Evolutionary conservation across 2,113 vertebrate species (phyloP).

Genomic region (Megaleporinus macrocephalus): DNA sequence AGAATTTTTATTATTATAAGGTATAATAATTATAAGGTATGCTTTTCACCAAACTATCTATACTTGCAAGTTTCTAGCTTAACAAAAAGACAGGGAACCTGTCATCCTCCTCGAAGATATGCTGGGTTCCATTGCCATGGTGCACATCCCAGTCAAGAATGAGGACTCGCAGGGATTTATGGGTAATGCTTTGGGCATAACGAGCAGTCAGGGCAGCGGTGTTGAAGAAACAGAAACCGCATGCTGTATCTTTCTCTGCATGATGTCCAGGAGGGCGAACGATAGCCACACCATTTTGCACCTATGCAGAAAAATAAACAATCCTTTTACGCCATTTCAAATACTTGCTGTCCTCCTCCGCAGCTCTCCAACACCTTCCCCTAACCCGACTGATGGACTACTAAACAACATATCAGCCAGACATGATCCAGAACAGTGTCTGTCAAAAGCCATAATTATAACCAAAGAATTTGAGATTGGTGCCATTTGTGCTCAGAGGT

Average conservation of each 20-base stretch:
- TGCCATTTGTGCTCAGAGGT: too few species aligned
- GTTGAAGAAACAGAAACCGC: conserved; percentile 93
- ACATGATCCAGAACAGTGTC: too few species aligned
- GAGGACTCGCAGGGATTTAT: conserved; percentile 76
- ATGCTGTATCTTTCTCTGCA: conserved; percentile 80
- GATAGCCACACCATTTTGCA: conserved; percentile 82
- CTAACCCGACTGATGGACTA: background rate
- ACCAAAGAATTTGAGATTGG: too few species aligned
- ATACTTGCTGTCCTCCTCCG: background rate
- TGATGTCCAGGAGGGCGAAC: conserved; percentile 89
- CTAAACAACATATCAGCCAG: background rate
- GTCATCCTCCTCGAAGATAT: conserved; percentile 86
- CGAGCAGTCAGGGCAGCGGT: conserved; percentile 84
- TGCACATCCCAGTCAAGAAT: conserved; percentile 93
- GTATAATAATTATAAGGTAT: background rate
- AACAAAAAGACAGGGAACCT: conserved; percentile 73
- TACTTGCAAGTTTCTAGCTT: background rate
- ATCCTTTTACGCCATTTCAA: background rate
- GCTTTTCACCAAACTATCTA: background rate
- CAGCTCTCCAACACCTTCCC: background rate
- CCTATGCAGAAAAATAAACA: conserved; percentile 66
- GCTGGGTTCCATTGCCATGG: conserved; percentile 93
- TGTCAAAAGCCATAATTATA: too few species aligned
- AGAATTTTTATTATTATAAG: too few species aligned
- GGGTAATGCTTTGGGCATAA: conserved; percentile 80